Conservation (phyloP, 30 jellyfish, hydroid and myxozoan species). For the Rhopilema esculentum region DNA sequence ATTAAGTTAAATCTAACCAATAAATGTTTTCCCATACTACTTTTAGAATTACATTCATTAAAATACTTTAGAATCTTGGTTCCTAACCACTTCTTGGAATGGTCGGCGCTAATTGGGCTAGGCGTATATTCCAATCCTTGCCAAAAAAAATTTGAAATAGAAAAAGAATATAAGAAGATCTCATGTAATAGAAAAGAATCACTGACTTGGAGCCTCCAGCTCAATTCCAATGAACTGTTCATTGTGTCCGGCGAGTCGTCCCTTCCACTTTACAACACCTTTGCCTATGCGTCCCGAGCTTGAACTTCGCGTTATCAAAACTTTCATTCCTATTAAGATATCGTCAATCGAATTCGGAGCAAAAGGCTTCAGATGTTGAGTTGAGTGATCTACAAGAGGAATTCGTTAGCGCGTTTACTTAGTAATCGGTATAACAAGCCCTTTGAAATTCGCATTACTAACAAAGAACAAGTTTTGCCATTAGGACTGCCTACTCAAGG, state of each 20-base stretch:
- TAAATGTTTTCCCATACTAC: too few relatives aligned
- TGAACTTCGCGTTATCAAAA: slow-evolving; percentile 38
- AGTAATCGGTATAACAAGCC: background rate
- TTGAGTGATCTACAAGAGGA: background rate
- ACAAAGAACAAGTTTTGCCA: too few relatives aligned
- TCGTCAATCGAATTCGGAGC: slow-evolving; percentile 55
- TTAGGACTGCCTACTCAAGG: too few relatives aligned
- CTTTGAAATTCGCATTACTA: too few relatives aligned
- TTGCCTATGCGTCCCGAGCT: slow-evolving; percentile 54
- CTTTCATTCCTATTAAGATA: slow-evolving; percentile 64
- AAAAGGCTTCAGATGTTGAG: slow-evolving; percentile 13
- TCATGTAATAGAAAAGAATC: too few relatives aligned
- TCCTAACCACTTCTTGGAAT: too few relatives aligned
- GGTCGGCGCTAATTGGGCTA: background rate
- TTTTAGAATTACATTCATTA: too few relatives aligned
- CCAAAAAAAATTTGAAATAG: background rate
- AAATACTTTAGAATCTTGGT: too few relatives aligned
- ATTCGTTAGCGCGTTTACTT: background rate
- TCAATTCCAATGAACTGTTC: slow-evolving; percentile 67
- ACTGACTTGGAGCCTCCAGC: slow-evolving; percentile 63
- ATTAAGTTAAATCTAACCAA: too few relatives aligned
- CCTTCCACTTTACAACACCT: slow-evolving; percentile 76
- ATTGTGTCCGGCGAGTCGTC: slow-evolving; percentile 44
- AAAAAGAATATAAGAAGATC: background rate
- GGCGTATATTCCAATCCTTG: background rate